Conservation (phyloP, 2,888 invertebrate genomes). For the Noctua pronuba region DNA sequence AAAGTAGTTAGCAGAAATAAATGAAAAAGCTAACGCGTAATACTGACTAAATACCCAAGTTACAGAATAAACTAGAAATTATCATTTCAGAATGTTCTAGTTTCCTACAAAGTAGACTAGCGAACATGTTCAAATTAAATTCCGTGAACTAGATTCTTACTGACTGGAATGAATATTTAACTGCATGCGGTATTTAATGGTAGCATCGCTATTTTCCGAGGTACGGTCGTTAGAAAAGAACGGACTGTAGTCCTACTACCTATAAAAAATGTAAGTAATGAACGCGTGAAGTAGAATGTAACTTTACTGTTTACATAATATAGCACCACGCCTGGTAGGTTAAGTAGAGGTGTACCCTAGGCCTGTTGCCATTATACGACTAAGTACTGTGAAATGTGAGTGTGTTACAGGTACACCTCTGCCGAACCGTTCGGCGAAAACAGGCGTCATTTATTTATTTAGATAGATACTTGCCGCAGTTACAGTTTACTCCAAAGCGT, state of each 20-base stretch:
- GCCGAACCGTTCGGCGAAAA: neutral
- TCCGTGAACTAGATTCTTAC: conserved; percentile 9
- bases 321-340: neutral
- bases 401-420: neutral
- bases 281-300: neutral
- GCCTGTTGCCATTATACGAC: neutral
- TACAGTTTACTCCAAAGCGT: too few relatives aligned
- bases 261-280: neutral
- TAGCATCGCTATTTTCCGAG: conserved; percentile 11
- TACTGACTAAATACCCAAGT: neutral
- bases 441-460: too few relatives aligned
- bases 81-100: neutral
- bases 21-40: neutral
- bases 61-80: neutral
- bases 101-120: conserved; percentile 9
- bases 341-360: neutral
- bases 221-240: neutral
- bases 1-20: neutral
- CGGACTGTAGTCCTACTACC: too few relatives aligned
- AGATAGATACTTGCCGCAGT: too few relatives aligned
- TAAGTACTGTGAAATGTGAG: neutral
- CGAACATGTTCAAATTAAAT: conserved; percentile 9
- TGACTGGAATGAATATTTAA: conserved; percentile 24
- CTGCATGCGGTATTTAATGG: conserved; percentile 7
- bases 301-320: neutral